Evolutionary conservation across 2,797 vertebrate species (phyloP).

Genomic region (Anas georgica): DNA sequence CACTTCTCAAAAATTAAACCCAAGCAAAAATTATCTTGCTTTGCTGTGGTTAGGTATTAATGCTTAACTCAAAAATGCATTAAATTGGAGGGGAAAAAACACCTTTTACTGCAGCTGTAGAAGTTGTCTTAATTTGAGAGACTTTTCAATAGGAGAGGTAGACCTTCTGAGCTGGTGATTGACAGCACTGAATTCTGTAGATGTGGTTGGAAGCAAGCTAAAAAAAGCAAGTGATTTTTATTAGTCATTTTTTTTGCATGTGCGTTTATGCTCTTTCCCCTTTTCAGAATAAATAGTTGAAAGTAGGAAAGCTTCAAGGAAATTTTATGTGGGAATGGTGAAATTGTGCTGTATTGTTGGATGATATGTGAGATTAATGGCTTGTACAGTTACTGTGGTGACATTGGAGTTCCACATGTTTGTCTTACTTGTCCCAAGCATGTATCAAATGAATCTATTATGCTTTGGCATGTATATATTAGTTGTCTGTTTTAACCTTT

Average conservation of each 20-base stretch:
- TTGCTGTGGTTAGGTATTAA: not conserved
- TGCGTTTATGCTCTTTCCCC: not conserved
- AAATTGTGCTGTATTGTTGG: not conserved
- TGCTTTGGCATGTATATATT: not conserved
- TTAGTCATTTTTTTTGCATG: not conserved
- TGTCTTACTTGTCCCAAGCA: not conserved
- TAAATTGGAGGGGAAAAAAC: rapidly evolving
- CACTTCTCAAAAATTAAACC: not conserved
- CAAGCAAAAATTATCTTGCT: not conserved
- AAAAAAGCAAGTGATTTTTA: not conserved
- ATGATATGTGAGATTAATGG: not conserved
- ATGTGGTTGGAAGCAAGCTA: not conserved
- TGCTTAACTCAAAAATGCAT: not conserved
- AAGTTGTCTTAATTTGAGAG: not conserved
- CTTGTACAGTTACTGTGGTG: not conserved
- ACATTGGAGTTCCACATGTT: not conserved
- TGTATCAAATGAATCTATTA: rapidly evolving
- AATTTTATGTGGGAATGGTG: not conserved
- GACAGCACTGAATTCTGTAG: not conserved
- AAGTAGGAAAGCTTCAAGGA: not conserved
- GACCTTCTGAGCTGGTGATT: not conserved
- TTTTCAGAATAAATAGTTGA: not conserved
- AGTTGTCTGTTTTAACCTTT: not conserved
- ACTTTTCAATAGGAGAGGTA: not conserved
- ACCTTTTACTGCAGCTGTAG: not conserved